Evolutionary conservation across 2,888 invertebrate species (phyloP).

Genomic region (Trimorus sp.): DNA sequence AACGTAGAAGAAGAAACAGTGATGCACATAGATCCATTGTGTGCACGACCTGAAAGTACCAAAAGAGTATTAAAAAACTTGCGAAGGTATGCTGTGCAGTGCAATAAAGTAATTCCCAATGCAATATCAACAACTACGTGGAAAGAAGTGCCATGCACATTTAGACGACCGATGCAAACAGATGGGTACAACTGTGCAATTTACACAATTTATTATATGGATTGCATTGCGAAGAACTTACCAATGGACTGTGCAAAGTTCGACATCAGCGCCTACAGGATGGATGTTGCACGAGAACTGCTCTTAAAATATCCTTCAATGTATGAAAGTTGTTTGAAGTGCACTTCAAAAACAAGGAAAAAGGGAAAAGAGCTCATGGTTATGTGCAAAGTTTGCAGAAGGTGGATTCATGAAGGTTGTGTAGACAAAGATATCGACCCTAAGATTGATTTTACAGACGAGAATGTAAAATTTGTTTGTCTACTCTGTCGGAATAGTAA

Average conservation of each 20-base stretch:
- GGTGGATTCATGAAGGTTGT: neutral
- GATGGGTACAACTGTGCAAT: slow-evolving; percentile 11
- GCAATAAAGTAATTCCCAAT: no score
- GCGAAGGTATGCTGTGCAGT: no score
- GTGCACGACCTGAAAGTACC: no score
- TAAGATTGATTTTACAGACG: no score
- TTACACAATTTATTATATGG: slow-evolving; percentile 4
- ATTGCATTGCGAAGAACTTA: slow-evolving; percentile 5
- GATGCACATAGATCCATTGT: no score
- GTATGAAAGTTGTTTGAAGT: neutral
- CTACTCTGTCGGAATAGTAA: no score
- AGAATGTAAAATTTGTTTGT: no score
- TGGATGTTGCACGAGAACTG: neutral
- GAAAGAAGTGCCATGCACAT: neutral
- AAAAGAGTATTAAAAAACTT: no score
- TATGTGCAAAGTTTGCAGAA: neutral
- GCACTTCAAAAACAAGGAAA: neutral
- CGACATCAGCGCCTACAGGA: neutral
- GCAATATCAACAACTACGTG: neutral
- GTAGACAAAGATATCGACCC: no score
- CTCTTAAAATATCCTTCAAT: neutral
- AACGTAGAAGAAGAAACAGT: no score
- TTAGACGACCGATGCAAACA: neutral
- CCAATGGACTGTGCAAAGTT: neutral
- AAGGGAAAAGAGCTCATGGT: neutral